Evolutionary conservation across 2,113 vertebrate species (phyloP).

Genomic region (Orthonyx spaldingii): DNA sequence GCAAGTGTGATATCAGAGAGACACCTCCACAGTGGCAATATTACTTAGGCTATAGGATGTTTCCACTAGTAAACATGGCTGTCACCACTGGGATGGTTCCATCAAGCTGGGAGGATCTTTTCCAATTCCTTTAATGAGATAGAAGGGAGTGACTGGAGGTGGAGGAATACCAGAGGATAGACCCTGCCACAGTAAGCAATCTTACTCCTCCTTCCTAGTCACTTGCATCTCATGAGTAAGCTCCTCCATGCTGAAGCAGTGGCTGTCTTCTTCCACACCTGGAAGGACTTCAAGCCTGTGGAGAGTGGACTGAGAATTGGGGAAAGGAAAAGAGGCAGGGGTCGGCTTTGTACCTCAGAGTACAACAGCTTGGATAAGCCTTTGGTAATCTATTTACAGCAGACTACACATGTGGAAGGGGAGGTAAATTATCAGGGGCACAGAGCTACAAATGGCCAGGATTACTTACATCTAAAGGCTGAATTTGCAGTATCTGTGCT

Average conservation of each 20-base stretch:
- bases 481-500: neutral
- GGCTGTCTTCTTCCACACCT: neutral
- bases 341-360: neutral
- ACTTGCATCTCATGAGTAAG: neutral
- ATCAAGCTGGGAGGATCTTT: neutral
- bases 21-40: neutral
- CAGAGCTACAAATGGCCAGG: fast-evolving
- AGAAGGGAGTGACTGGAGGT: neutral
- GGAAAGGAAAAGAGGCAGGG: neutral
- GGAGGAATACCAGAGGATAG: neutral
- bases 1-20: neutral
- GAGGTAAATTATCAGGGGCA: neutral
- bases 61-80: neutral
- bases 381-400: neutral
- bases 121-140: neutral
- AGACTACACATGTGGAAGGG: neutral
- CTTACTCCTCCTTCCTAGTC: neutral
- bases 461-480: neutral
- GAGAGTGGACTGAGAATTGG: neutral
- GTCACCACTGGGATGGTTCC: neutral
- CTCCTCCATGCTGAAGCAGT: neutral
- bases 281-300: neutral
- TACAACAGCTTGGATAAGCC: neutral
- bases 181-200: neutral
- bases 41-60: neutral